These are phyloP conservation scores for Chrosomus eos DNA, from an alignment of 2,797 vertebrate genomes.

Conservation along the genomic window DNA sequence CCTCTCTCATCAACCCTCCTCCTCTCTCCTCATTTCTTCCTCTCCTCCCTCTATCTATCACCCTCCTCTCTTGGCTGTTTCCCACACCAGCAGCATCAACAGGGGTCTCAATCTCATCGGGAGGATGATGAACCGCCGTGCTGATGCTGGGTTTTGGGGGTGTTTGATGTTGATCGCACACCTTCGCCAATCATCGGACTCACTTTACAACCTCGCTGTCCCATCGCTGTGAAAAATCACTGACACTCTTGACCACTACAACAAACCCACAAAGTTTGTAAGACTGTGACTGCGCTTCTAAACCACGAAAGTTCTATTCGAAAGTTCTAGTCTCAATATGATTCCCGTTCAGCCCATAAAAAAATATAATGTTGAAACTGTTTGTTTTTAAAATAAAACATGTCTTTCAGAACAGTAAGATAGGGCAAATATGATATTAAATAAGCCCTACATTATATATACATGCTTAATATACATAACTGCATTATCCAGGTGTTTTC, in stretches of 20 bases:
- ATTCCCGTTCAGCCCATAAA: not conserved
- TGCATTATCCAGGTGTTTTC: not conserved
- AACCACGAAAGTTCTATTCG: not conserved
- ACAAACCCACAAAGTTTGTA: not conserved
- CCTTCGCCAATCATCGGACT: not conserved
- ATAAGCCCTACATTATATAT: not conserved
- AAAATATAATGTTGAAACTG: not conserved
- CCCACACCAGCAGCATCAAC: not conserved
- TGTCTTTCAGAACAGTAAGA: not conserved
- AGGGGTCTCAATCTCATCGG: not conserved
- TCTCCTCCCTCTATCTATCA: too few species aligned
- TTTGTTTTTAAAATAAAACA: not conserved
- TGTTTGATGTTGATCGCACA: not conserved
- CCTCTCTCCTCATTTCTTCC: not conserved
- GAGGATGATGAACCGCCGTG: not conserved
- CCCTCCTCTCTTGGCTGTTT: not conserved
- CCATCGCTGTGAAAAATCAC: not conserved
- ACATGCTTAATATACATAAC: not conserved
- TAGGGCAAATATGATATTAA: not conserved
- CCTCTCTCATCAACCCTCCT: too few species aligned
- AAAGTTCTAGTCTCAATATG: not conserved
- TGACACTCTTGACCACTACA: not conserved
- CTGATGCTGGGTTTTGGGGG: not conserved
- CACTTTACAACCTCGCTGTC: not conserved
- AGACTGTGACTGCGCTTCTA: not conserved